Conservation (phyloP, 2,113 vertebrate species). For the Corythaixoides concolor region DNA sequence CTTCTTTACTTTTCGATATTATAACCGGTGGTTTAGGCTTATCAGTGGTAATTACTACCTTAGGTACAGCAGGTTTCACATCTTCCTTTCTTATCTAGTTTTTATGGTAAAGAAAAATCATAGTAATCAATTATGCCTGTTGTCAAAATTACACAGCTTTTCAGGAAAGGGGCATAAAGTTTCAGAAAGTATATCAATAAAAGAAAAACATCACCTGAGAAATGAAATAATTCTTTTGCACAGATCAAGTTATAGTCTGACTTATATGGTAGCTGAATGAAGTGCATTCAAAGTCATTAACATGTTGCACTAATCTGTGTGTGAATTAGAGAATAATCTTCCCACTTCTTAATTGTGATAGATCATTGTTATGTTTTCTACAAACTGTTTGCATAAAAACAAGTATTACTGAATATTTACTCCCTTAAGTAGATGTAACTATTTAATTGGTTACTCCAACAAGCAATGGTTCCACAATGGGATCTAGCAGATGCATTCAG, state of each 20-base stretch:
- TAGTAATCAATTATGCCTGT: conserved; percentile 18
- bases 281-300: background rate
- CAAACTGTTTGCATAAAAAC: background rate
- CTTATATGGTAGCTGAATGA: background rate
- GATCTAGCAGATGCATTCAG: background rate
- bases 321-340: background rate
- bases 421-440: background rate
- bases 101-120: conserved; percentile 71
- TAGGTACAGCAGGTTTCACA: conserved; percentile 65
- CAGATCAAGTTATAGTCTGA: background rate
- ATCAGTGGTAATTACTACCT: conserved; percentile 66
- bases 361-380: background rate
- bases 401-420: background rate
- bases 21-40: conserved; percentile 42
- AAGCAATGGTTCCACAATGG: background rate
- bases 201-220: background rate
- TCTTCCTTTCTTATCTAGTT: conserved; percentile 80
- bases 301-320: background rate
- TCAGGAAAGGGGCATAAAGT: background rate
- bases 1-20: conserved; percentile 60
- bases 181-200: background rate
- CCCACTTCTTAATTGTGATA: background rate
- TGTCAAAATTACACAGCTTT: background rate
- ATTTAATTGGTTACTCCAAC: background rate
- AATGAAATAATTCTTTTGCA: background rate